Percentiles rank a stretch among this genome's conserved stretches.
Evolutionary conservation across 2,113 vertebrate genomes (phyloP).

Genomic region (Cryptoleucopteryx plumbea): DNA sequence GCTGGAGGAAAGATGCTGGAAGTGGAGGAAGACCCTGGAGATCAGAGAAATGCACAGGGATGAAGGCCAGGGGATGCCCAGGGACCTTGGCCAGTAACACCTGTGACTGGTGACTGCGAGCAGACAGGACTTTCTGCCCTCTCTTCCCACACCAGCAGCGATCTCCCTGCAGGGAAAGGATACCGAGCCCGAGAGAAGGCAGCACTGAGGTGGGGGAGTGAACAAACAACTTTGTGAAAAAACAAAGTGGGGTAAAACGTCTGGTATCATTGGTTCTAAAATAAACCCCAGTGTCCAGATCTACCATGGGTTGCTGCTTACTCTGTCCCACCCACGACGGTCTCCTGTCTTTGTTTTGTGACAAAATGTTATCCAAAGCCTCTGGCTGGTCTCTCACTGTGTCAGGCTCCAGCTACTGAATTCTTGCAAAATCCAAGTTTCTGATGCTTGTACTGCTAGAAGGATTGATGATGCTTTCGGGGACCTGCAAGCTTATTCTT

Average conservation of each 20-base stretch:
- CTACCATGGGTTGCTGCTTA: neutral
- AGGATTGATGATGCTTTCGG: neutral
- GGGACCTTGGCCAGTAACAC: neutral
- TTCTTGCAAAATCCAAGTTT: neutral
- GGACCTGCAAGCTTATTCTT: neutral
- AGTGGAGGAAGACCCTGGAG: neutral
- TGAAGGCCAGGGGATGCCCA: neutral
- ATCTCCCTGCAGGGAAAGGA: neutral
- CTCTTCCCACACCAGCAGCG: neutral
- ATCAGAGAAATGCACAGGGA: neutral
- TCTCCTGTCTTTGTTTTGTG: neutral
- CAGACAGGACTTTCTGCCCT: neutral
- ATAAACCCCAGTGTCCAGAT: neutral
- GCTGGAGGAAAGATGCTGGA: neutral
- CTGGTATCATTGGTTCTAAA: neutral
- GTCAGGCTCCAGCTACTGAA: neutral
- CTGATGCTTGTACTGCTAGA: neutral
- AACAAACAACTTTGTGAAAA: neutral
- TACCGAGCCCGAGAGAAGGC: fast-evolving
- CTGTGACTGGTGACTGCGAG: neutral
- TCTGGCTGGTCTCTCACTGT: neutral
- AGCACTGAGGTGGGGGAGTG: fast-evolving
- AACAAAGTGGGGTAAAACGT: neutral
- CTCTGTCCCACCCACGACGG: neutral
- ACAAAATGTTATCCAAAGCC: neutral